Conservation (phyloP, 53 echinoderm and acorn worm species). For the Holothuria scabra region DNA sequence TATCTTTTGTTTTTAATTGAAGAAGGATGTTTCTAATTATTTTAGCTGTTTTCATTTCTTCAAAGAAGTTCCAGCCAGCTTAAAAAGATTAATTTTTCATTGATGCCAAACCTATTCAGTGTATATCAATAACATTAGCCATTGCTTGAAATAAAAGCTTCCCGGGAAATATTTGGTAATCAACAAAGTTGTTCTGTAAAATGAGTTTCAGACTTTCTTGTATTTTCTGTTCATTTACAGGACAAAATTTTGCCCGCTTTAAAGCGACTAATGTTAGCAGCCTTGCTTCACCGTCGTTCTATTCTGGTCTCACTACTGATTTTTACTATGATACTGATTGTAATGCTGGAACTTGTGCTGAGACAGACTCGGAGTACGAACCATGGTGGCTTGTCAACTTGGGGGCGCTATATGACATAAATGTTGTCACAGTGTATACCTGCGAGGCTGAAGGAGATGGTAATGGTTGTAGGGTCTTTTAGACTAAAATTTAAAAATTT, state of each 20-base stretch:
- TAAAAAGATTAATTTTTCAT: no score
- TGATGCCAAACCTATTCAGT: no score
- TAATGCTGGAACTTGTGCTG: conserved; percentile 50
- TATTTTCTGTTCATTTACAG: conserved; percentile 9
- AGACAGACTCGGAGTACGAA: conserved; percentile 61
- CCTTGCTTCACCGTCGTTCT: conserved; percentile 14
- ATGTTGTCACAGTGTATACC: conserved; percentile 64
- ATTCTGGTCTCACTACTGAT: conserved; percentile 46
- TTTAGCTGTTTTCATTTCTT: no score
- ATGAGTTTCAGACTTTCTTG: no score
- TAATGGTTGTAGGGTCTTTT: neutral
- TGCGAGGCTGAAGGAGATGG: conserved; percentile 46
- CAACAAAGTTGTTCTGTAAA: no score
- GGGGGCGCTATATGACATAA: conserved; percentile 62
- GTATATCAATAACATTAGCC: no score
- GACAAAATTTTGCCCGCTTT: conserved; percentile 59
- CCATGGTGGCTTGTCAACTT: conserved; percentile 74
- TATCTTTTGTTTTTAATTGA: no score
- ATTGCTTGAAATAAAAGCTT: no score
- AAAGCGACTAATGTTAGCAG: conserved; percentile 67
- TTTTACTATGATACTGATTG: conserved; percentile 53
- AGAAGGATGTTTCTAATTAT: no score
- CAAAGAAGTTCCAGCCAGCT: no score
- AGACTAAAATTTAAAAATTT: no score
- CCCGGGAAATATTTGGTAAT: no score